Evolutionary conservation across 2,797 vertebrate species (phyloP).

Genomic region (Centroberyx gerrardi): DNA sequence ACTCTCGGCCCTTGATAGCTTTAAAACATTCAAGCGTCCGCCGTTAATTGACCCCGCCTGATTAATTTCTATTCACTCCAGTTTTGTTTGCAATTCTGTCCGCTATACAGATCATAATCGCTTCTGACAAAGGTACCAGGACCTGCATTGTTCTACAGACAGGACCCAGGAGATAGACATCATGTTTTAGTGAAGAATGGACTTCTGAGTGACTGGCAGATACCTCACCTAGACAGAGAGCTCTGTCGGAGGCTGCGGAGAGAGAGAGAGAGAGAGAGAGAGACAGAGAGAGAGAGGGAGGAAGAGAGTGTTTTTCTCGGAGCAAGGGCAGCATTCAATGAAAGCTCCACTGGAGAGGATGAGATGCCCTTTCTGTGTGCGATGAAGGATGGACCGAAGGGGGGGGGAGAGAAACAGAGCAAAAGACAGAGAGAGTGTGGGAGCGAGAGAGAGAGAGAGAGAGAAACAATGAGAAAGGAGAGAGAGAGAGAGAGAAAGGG

Average conservation of each 20-base stretch:
- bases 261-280: constrained; percentile 30
- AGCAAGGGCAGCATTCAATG: constrained; percentile 73
- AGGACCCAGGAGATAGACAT: constrained; percentile 77
- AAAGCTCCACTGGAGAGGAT: constrained; percentile 75
- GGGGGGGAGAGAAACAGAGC: constrained; percentile 16
- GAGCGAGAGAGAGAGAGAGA: constrained; percentile 39
- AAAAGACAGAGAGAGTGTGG: constrained; percentile 22
- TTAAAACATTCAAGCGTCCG: background rate
- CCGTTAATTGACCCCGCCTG: constrained; percentile 1
- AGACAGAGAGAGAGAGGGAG: constrained; percentile 22
- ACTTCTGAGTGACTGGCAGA: constrained; percentile 80
- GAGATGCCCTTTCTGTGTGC: constrained; percentile 80
- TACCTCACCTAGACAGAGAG: constrained; percentile 77
- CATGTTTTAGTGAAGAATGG: constrained; percentile 78
- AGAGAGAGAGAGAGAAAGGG: background rate
- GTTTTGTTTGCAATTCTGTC: constrained; percentile 44
- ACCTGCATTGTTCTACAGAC: constrained; percentile 66
- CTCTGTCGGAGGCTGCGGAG: constrained; percentile 60
- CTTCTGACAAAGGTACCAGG: constrained; percentile 68
- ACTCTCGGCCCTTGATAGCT: background rate
- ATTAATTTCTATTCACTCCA: constrained; percentile 23
- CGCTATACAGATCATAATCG: constrained; percentile 64
- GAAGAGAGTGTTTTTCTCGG: constrained; percentile 56
- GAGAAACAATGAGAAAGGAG: constrained; percentile 54
- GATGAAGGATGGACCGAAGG: constrained; percentile 80